Evolutionary conservation across 2,113 vertebrate genomes (phyloP), one percentile per base, ranked within the genome.

Genomic region (Melozone crissalis): DNA sequence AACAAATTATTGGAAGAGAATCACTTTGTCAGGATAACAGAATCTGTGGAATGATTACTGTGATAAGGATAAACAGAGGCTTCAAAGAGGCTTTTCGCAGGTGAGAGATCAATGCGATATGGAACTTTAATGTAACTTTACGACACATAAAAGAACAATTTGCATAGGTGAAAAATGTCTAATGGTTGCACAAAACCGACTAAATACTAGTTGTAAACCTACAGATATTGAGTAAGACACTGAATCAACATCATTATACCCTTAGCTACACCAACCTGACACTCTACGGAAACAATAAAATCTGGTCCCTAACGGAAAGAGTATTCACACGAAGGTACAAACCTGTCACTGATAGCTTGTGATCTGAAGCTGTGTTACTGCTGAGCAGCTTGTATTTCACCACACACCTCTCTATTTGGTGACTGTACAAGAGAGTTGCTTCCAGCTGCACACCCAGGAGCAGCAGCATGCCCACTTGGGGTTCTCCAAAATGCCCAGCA

Each of bases 21-120:
- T 35, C 14, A 57, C 21, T 52, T 57, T 33, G 13, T 30, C 59
- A 84, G 26, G 21, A 43, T 30, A 66, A 79, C 14, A 4, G 30
- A 33, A 63, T 55, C 23, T 14, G 6, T 46, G 26, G 47, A 78
- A 91, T 6, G 3, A 55, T 46, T 71, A 90, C 23, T 37, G 8
- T 30, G 54, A 61, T 41, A 49, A 69, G 17, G 9, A 37, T 13
- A 84, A 84, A 49, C 13, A 49, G 0, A 22, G 9, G 22, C 18
- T 63, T 63, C 35, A 67, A 54, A 59, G 35, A 77, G 41, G 5
- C 24, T 84, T 55, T 73, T 69, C 0, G 0, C 8, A 37, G 8
- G 13, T 39, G 9, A 73, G 27, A 75, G 49, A 14, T 21, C 41
- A 73, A 9, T 1, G 1, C 1, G 6, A 75, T 20, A 57, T 0